Conservation (phyloP, 2,797 vertebrate species). For the Leptoclinus maculatus region DNA sequence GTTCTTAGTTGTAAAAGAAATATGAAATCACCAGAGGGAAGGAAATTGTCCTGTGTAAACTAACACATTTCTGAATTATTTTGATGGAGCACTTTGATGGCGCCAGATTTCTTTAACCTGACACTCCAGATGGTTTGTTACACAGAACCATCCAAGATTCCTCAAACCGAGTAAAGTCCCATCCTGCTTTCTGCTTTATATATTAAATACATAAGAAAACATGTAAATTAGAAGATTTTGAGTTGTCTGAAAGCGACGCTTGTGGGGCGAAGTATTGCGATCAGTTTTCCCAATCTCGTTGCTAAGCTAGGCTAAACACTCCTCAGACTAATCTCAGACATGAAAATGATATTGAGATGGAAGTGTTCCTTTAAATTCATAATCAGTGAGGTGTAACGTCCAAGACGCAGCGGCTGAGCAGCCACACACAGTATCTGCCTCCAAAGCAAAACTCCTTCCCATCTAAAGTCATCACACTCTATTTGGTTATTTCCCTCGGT, state of each 20-base stretch:
- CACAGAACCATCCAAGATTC: neutral
- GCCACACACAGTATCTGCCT: neutral
- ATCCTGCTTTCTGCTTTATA: neutral
- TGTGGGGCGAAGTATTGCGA: neutral
- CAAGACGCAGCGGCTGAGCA: constrained; percentile 15
- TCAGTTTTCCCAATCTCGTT: neutral
- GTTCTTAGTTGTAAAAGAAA: neutral
- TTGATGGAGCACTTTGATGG: neutral
- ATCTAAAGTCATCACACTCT: constrained; percentile 20
- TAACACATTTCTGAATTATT: neutral
- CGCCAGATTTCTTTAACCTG: neutral
- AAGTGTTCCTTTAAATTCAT: neutral
- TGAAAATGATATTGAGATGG: neutral
- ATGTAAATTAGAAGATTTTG: neutral
- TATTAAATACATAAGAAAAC: neutral
- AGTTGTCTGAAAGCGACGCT: neutral
- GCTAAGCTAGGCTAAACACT: neutral
- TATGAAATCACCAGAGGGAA: neutral
- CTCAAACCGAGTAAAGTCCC: neutral
- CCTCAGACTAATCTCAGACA: neutral
- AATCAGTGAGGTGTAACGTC: neutral
- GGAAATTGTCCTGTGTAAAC: neutral
- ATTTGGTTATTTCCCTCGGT: constrained; percentile 54
- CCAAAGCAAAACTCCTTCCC: constrained; percentile 13
- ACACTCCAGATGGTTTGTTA: no score